Evolutionary conservation across 2,113 vertebrate genomes (phyloP), one percentile per base, ranked within the genome.

Genomic region (Notothenia coriiceps): DNA sequence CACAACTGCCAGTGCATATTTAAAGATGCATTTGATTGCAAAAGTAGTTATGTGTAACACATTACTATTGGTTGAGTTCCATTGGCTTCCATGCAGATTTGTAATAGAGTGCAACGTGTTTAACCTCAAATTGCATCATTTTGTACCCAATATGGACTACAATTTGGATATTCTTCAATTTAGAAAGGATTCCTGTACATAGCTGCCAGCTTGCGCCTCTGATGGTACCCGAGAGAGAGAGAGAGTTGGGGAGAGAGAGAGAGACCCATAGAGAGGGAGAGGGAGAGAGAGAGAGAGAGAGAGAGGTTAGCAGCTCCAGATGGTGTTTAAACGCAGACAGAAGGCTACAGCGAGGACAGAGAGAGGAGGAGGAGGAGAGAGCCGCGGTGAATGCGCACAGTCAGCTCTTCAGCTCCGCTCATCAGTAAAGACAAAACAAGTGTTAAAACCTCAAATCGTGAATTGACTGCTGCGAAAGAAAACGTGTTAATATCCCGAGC

Each of bases 301-400:
- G 92, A 70, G 92, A 51, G 91, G 89, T 86, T 84, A 88, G 87
- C 83, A 90, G 92, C 89, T 95, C 95, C 95, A 95, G 95, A 96
- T 95, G 95, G 95, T 94, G 92, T 93, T 94, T 96, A 95, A 96
- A 94, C 94, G 93, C 94, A 94, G 94, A 95, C 95, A 95, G 95
- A 95, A 94, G 92, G 94, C 91, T 91, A 89, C 91, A 91, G 90
- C 88, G 90, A 88, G 93, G 93, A 94, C 91, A 94, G 87, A 89
- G 88, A 82, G 84, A 89, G 82, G 86, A 91, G 84, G 91, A 89
- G 88, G 89, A 89, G 85, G 88, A 91, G 90, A 93, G 87, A 91
- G 88, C 89, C 86, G 86, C 86, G 86, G 89, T 91, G 87, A 89
- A 83, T 92, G 86, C 89, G 85, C 83, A 88, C 91, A 78, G 87